Base-by-base conservation (phyloP, 2,888 invertebrate species). In the Parnassius apollo region DNA sequence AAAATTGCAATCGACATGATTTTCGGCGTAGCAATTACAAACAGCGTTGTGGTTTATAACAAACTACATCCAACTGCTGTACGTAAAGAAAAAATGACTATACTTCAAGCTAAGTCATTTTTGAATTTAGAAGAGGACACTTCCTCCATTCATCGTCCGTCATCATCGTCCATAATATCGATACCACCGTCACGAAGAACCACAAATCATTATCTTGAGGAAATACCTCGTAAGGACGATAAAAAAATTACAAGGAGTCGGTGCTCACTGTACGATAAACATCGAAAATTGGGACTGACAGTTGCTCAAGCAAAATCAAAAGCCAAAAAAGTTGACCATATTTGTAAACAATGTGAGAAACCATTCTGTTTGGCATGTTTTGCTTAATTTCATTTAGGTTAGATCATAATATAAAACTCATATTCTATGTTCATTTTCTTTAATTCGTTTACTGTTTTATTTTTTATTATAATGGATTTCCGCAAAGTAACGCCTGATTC, bases 101-200 rank as follows among this genome's bases (percentile, higher is more conserved):
- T 46, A 46, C 46, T 46, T 12, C 46, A 46, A 46, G 11, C n/a
- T 46, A 46, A 46, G 8, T 46, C n/a, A 46, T 46, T 46, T 10
- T 46, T 46, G 46, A 46, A 46, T 46, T 46, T n/a, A 46, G 10
- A 46, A 46, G 46, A 46, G 46, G 46, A 46, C 46, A 46, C 46
- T 46, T n/a, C n/a, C 46, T 25, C 46, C 46, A 12, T 46, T 46
- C 10, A 46, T 12, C 11, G 46, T 12, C 46, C 46, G 46, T 46
- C 46, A n/a, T 46, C 25, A 25, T 25, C 25, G 2, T 25, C 25
- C 25, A 25, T 25, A 25, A 25, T 25, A 25, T 25, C 25, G 25
- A 25, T 25, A 25, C 25, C 25, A 25, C 25, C 25, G 25, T 25
- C 25, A 25, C 2, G 25, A 25, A 25, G 25, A 25, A 25, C 25